Evolutionary conservation across 2,888 invertebrate genomes (phyloP).

Genomic region (Alentia gelatinosa): DNA sequence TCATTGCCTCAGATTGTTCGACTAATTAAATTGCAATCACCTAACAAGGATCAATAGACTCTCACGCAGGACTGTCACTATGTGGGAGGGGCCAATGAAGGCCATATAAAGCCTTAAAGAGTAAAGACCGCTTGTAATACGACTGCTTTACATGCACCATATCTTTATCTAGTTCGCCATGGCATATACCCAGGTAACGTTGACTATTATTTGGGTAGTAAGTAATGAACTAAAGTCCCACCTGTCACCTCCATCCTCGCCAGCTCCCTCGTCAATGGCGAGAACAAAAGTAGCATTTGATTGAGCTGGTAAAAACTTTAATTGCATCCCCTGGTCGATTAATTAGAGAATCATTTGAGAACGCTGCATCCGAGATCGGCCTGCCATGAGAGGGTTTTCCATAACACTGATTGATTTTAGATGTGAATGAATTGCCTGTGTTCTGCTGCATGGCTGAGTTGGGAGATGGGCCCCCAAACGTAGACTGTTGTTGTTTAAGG

Average conservation of each 20-base stretch:
- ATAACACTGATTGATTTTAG: constrained; percentile 9
- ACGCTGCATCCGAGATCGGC: background rate
- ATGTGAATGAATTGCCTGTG: constrained; percentile 30
- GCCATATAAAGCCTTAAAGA: too few species aligned
- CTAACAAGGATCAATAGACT: background rate
- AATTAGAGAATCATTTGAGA: constrained; percentile 30
- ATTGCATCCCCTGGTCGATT: constrained; percentile 36
- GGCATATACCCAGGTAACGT: constrained; percentile 30
- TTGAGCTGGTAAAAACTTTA: constrained; percentile 8
- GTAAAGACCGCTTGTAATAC: background rate
- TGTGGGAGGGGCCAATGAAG: background rate
- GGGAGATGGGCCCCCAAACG: background rate
- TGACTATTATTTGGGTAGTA: background rate
- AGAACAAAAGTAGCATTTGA: constrained; percentile 25
- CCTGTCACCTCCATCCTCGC: background rate
- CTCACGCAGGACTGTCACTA: background rate
- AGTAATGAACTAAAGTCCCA: background rate
- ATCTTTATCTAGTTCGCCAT: constrained; percentile 21
- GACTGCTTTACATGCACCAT: background rate
- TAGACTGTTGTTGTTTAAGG: background rate
- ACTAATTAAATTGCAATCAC: constrained; percentile 34
- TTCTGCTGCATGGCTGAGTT: background rate
- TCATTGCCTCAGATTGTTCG: background rate
- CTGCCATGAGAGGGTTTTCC: constrained; percentile 7
- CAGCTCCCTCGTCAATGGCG: background rate